Percentiles rank a stretch among this genome's conserved stretches.
These are phyloP conservation scores for Bolinopsis microptera DNA, from an alignment of 37 sponge, comb jelly and placozoan genomes.

Conservation along the genomic window DNA sequence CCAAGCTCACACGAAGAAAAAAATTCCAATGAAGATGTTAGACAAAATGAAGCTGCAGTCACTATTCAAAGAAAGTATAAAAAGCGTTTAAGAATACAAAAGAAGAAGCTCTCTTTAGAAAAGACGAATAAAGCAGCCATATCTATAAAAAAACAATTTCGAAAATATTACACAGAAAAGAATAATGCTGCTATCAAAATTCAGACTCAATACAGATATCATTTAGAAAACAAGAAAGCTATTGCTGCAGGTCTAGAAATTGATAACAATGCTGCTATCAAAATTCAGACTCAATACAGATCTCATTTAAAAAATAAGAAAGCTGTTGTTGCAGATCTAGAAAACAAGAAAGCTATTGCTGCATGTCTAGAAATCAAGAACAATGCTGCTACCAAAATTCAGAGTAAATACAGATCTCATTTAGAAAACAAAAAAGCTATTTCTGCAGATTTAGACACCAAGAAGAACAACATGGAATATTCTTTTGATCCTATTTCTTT, in stretches of 20 bases:
- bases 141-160: constrained; percentile 1
- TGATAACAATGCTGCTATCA: neutral
- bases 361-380: too few species aligned
- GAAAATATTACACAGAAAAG: neutral
- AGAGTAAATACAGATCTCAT: neutral
- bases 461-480: neutral
- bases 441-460: neutral
- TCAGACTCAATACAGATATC: neutral
- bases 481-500: neutral
- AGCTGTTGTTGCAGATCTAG: too few species aligned
- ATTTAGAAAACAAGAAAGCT: neutral
- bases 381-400: neutral
- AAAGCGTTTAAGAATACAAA: neutral
- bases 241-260: neutral
- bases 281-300: neutral
- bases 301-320: neutral
- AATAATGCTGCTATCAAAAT: neutral
- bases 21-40: neutral
- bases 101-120: neutral
- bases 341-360: too few species aligned
- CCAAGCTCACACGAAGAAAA: too few species aligned
- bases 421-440: neutral
- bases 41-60: neutral
- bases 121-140: neutral
- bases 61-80: neutral